A percentile compares a stretch with the other conserved stretches of the same genome.
Evolutionary conservation across 2,113 vertebrate species (phyloP).

Genomic region (Xyliphius kryptos): DNA sequence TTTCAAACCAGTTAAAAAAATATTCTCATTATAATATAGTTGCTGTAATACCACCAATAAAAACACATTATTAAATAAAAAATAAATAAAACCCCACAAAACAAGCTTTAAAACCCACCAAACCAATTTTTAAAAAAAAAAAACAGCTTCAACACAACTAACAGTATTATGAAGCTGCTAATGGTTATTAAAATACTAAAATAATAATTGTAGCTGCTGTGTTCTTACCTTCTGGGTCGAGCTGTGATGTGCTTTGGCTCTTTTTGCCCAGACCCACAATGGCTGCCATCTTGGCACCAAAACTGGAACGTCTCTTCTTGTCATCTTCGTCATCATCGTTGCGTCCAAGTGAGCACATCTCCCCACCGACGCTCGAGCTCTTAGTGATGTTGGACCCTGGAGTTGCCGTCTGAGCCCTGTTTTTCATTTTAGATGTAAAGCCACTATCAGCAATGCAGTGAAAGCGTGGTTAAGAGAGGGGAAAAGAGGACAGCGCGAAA

Average conservation of each 20-base stretch:
- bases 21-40: too few relatives aligned
- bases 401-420: conserved; percentile 69
- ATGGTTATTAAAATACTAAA: too few relatives aligned
- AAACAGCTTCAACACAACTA: too few relatives aligned
- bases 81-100: too few relatives aligned
- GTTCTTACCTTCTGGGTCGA: conserved; percentile 67
- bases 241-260: conserved; percentile 87
- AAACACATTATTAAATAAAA: too few relatives aligned
- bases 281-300: conserved; percentile 91
- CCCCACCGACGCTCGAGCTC: conserved; percentile 83
- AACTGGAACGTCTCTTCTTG: conserved; percentile 89
- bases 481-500: background rate
- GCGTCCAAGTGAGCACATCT: conserved; percentile 85
- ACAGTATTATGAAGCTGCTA: too few relatives aligned
- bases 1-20: too few relatives aligned
- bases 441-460: conserved; percentile 72
- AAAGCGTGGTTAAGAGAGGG: background rate
- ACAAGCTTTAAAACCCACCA: too few relatives aligned
- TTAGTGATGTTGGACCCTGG: conserved; percentile 79
- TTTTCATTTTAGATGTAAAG: conserved; percentile 89
- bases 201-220: too few relatives aligned
- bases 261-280: conserved; percentile 91
- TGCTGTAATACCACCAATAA: too few relatives aligned
- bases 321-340: conserved; percentile 78
- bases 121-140: too few relatives aligned